Conservation (phyloP, 2,113 vertebrate genomes). For the Oncorhynchus masou region DNA sequence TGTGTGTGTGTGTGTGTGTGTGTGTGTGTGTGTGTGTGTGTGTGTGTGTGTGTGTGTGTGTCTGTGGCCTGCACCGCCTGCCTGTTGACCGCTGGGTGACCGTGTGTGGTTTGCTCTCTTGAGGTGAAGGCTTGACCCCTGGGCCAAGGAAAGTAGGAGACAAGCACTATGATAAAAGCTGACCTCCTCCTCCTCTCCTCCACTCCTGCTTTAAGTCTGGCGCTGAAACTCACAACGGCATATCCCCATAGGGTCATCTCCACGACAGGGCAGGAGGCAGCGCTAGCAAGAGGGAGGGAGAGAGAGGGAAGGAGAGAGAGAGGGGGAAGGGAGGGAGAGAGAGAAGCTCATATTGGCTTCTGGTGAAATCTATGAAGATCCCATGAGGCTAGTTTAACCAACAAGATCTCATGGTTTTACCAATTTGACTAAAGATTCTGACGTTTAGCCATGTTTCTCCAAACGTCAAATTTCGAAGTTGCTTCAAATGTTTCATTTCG, state of each 20-base stretch:
- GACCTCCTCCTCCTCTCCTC: constrained; percentile 41
- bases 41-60: not conserved
- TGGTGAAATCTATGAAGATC: no score
- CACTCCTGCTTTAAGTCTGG: constrained; percentile 63
- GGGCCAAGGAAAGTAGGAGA: constrained; percentile 82
- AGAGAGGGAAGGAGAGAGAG: constrained; percentile 15
- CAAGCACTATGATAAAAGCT: constrained; percentile 86
- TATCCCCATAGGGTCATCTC: constrained; percentile 52
- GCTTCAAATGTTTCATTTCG: no score
- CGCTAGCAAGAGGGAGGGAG: not conserved
- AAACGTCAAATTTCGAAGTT: no score
- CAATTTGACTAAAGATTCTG: no score
- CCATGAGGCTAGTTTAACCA: no score
- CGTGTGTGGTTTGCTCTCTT: constrained; percentile 83
- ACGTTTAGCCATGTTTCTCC: no score
- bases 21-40: constrained; percentile 7
- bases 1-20: constrained; percentile 3
- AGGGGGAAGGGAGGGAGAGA: constrained; percentile 13
- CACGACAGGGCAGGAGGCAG: constrained; percentile 25
- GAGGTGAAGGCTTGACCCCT: constrained; percentile 88
- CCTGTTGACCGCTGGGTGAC: constrained; percentile 85
- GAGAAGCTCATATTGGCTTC: not conserved
- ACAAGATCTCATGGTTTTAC: no score
- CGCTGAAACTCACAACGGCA: constrained; percentile 55
- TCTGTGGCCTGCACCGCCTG: not conserved